Conservation (phyloP, 2,797 vertebrate species). For the Delichon dasypus region DNA sequence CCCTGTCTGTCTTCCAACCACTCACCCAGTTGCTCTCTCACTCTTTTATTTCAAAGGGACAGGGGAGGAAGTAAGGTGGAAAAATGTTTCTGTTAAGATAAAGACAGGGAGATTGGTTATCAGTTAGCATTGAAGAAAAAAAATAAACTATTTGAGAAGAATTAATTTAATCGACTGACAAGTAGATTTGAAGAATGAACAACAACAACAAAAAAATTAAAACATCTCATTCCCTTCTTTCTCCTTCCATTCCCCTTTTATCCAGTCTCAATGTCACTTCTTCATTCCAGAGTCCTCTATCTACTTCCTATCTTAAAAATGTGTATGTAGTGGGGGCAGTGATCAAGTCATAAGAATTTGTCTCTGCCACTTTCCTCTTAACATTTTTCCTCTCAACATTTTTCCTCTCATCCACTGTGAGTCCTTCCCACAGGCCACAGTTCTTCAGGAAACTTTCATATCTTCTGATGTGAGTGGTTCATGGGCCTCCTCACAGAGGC, state of each 20-base stretch:
- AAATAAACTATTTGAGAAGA: background rate
- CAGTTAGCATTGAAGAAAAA: background rate
- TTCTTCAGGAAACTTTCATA: background rate
- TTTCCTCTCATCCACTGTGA: background rate
- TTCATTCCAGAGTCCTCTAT: background rate
- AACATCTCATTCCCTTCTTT: background rate
- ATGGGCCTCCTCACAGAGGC: background rate
- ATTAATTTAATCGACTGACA: background rate
- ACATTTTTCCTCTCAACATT: background rate
- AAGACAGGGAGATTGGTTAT: background rate
- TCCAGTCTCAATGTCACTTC: background rate
- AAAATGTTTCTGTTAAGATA: background rate
- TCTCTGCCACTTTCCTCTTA: background rate
- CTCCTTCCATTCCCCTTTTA: background rate
- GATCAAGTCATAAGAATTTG: background rate
- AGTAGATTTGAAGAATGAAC: background rate
- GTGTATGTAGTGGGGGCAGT: accelerated
- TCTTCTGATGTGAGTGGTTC: background rate
- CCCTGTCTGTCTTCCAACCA: background rate
- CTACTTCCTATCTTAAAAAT: background rate
- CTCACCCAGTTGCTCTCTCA: background rate
- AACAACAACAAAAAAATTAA: background rate
- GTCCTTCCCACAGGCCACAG: background rate
- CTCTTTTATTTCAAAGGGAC: background rate
- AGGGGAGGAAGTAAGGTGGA: background rate